Percentiles rank a stretch among this genome's conserved stretches.
Evolutionary conservation across 2,888 invertebrate genomes (phyloP).

Genomic region (Agriopis leucophaearia): DNA sequence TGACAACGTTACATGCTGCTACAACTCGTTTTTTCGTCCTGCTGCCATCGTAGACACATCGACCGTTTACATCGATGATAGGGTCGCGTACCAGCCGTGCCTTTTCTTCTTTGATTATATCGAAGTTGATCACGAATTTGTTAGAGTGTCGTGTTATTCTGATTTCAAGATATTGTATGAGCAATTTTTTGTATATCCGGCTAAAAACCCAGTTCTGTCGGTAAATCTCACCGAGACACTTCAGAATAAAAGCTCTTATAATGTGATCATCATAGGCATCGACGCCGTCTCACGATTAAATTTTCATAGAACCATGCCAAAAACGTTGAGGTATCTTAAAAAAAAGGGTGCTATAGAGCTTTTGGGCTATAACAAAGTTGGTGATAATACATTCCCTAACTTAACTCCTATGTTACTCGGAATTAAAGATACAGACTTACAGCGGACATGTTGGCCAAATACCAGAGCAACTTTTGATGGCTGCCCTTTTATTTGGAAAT

Average conservation of each 20-base stretch:
- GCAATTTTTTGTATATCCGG: conserved; percentile 90
- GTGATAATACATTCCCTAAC: conserved; percentile 97
- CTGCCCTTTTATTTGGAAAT: conserved; percentile 95
- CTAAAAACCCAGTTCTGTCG: conserved; percentile 65
- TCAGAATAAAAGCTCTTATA: conserved; percentile 75
- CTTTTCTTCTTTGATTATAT: conserved; percentile 75
- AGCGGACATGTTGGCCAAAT: conserved; percentile 88
- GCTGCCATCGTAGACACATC: conserved; percentile 75
- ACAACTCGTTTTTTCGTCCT: conserved; percentile 86
- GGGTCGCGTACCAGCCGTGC: conserved; percentile 82
- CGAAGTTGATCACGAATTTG: conserved; percentile 87
- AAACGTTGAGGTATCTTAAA: conserved; percentile 87
- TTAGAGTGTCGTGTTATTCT: conserved; percentile 88
- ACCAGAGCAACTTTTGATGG: conserved; percentile 89
- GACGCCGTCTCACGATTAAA: conserved; percentile 95
- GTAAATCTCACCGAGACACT: conserved; percentile 50
- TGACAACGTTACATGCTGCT: conserved; percentile 86
- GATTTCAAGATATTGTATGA: conserved; percentile 83
- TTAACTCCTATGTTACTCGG: conserved; percentile 93
- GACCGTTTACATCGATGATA: conserved; percentile 77
- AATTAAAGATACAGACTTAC: conserved; percentile 88
- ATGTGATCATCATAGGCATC: conserved; percentile 93
- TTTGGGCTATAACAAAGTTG: conserved; percentile 96
- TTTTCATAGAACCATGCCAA: conserved; percentile 93
- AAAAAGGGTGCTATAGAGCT: conserved; percentile 91